Conservation (phyloP, 64 coral and sea anemone genomes). For the Porites lutea region DNA sequence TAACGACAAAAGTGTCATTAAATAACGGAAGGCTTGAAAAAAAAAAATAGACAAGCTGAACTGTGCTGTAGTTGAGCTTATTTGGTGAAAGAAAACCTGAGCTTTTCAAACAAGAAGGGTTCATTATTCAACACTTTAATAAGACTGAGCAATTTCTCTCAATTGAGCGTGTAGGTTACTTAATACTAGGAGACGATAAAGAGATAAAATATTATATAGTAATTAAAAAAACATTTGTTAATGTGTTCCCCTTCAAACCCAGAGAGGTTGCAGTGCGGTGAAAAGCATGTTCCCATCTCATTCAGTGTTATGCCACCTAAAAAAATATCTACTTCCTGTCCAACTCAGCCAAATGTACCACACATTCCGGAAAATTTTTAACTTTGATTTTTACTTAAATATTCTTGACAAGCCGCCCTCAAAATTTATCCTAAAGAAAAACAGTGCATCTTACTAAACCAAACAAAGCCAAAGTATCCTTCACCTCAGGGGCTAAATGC, state of each 20-base stretch:
- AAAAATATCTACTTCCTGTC: neutral
- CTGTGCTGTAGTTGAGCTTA: no score
- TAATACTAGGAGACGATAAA: neutral
- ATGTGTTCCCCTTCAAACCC: neutral
- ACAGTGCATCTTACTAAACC: neutral
- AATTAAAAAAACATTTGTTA: conserved; percentile 1
- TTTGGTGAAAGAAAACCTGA: no score
- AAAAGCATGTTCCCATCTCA: no score
- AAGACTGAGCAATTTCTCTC: no score
- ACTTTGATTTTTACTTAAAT: neutral
- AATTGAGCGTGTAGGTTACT: no score
- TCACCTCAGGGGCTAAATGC: conserved; percentile 39
- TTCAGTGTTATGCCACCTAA: neutral
- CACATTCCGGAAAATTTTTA: conserved; percentile 20
- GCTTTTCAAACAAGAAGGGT: no score
- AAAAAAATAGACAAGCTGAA: no score
- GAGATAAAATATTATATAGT: neutral
- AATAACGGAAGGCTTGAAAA: no score
- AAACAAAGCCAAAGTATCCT: conserved; percentile 17
- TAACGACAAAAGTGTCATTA: no score
- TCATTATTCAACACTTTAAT: no score
- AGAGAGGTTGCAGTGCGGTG: no score
- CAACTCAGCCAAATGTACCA: neutral
- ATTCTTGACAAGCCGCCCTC: conserved; percentile 5
- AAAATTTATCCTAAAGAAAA: conserved; percentile 14